Conservation (phyloP, 2,113 vertebrate species). For the Ictalurus furcatus region DNA sequence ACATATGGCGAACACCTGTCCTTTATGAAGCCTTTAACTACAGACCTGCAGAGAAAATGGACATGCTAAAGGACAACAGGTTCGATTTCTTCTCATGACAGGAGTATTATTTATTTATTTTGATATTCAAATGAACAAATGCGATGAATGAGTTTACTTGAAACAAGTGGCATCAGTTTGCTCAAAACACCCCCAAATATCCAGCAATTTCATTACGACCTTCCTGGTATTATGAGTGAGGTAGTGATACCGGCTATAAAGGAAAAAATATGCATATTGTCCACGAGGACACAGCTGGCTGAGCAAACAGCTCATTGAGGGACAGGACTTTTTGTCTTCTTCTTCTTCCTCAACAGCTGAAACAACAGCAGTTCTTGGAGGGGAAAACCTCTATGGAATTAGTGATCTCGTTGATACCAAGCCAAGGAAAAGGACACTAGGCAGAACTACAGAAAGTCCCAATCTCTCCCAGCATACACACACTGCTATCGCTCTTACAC, state of each 20-base stretch:
- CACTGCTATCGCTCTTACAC: neutral
- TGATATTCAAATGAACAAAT: neutral
- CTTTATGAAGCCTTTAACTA: conserved; percentile 32
- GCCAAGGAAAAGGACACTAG: conserved; percentile 57
- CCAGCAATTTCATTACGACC: conserved; percentile 34
- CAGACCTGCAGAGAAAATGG: conserved; percentile 20
- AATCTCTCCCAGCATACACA: conserved; percentile 36
- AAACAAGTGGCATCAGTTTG: neutral
- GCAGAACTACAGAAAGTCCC: conserved; percentile 41
- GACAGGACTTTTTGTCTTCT: conserved; percentile 28
- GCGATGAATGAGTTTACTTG: neutral
- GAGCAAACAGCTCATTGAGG: conserved; percentile 53
- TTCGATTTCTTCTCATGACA: conserved; percentile 3
- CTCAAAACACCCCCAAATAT: conserved; percentile 5
- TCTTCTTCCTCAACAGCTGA: conserved; percentile 55
- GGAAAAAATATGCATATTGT: conserved; percentile 35
- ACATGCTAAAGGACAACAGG: neutral
- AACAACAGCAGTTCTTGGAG: conserved; percentile 67
- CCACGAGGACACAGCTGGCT: conserved; percentile 52
- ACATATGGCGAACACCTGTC: conserved; percentile 34
- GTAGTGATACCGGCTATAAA: conserved; percentile 29
- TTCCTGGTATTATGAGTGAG: conserved; percentile 52
- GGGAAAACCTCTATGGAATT: conserved; percentile 62
- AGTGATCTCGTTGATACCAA: conserved; percentile 50
- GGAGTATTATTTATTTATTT: neutral